Base-by-base conservation (phyloP, 2,888 invertebrate species). In the Amphiduros pacificus region DNA sequence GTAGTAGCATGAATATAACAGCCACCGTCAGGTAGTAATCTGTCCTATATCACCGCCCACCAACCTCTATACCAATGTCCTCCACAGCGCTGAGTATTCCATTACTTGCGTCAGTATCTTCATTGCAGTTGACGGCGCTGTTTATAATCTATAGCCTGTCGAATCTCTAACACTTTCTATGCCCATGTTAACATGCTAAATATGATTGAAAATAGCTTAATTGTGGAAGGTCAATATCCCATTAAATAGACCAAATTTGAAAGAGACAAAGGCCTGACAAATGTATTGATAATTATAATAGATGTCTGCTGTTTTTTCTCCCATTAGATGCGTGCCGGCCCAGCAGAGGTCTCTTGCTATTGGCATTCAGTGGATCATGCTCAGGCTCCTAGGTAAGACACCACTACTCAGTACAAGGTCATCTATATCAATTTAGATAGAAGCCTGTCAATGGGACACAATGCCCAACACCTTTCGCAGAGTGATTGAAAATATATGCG, bases 1-100 rank as follows among this genome's bases (percentile, higher is more conserved):
- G 49, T n/a, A 54, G 54, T 20, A 31, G 44, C 17, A 61, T 61
- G 61, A 61, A 61, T 32, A 61, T 61, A 26, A 40, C 61, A 2
- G 55, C 61, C 5, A 55, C 50, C 1, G 44, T 55, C 49, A 55
- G 61, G 61, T 61, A 28, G 11, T n/a, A n/a, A n/a, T n/a, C n/a
- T n/a, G n/a, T n/a, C n/a, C n/a, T n/a, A n/a, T n/a, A n/a, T n/a
- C n/a, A n/a, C n/a, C n/a, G n/a, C n/a, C n/a, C n/a, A n/a, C n/a
- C n/a, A n/a, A n/a, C n/a, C n/a, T n/a, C n/a, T n/a, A n/a, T n/a
- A n/a, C n/a, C n/a, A n/a, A n/a, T n/a, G n/a, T n/a, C n/a, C n/a
- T n/a, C n/a, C n/a, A n/a, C n/a, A n/a, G n/a, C n/a, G n/a, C n/a
- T n/a, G n/a, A n/a, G n/a, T n/a, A 36, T 44, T 32, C 9, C 24